A percentile compares a stretch with the other conserved stretches of the same genome.
Evolutionary conservation across 2,113 vertebrate species (phyloP).

Genomic region (Chamaetylas fuelleborni): DNA sequence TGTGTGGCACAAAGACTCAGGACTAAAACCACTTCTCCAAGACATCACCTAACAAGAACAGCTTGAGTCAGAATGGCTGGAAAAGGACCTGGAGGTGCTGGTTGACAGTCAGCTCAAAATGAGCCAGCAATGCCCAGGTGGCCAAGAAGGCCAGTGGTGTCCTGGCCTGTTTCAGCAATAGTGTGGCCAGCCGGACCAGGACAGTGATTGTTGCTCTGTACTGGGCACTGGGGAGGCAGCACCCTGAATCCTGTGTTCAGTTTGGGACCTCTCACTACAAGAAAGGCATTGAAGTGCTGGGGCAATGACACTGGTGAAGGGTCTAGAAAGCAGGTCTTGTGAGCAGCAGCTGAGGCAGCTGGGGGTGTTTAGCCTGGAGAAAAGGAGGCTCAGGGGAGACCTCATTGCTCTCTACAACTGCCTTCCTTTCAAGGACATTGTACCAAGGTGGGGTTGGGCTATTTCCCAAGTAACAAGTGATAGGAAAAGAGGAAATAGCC

Average conservation of each 20-base stretch:
- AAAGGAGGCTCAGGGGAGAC: neutral
- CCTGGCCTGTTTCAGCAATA: neutral
- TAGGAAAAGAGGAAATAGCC: neutral
- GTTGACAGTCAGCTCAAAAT: rapidly evolving
- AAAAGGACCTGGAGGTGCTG: neutral
- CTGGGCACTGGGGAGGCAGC: neutral
- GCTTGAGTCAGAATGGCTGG: neutral
- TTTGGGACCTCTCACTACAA: neutral
- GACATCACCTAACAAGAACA: neutral
- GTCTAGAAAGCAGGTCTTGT: neutral
- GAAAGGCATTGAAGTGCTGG: neutral
- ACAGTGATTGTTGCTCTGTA: neutral
- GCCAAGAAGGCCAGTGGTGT: neutral
- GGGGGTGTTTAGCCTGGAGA: neutral
- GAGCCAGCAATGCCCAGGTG: neutral
- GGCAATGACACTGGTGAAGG: neutral
- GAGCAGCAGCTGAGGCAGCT: neutral
- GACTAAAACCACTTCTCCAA: neutral
- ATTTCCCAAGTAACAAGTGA: neutral
- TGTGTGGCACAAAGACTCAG: rapidly evolving
- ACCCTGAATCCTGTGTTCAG: neutral
- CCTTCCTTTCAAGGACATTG: neutral
- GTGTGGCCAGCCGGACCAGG: neutral
- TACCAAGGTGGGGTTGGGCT: rapidly evolving
- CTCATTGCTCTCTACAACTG: neutral